These are phyloP conservation scores for Vultur gryphus DNA, from an alignment of 2,797 vertebrate genomes.

Conservation along the genomic window DNA sequence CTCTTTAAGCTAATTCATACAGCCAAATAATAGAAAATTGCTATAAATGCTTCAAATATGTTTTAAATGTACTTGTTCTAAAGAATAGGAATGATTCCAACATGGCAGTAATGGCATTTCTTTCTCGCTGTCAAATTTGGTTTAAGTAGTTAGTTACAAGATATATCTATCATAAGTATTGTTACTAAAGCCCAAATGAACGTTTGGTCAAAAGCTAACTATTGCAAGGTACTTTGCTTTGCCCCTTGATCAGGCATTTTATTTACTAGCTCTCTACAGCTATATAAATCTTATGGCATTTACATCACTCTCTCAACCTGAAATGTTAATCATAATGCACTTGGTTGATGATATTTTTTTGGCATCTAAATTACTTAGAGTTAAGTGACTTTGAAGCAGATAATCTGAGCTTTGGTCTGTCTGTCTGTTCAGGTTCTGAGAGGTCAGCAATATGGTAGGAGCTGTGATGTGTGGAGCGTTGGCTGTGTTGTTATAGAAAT, in stretches of 20 bases:
- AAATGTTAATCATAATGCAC: not conserved
- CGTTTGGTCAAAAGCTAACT: not conserved
- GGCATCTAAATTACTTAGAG: not conserved
- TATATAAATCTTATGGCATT: not conserved
- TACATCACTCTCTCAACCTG: not conserved
- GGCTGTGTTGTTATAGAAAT: constrained; percentile 91
- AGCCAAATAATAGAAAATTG: not conserved
- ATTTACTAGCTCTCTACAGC: not conserved
- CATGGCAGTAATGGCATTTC: not conserved
- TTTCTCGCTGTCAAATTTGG: not conserved
- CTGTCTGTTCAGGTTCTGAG: constrained; percentile 78
- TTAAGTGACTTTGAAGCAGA: not conserved
- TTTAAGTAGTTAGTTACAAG: not conserved
- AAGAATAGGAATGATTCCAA: not conserved
- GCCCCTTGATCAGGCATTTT: not conserved
- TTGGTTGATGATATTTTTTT: not conserved
- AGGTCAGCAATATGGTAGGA: constrained; percentile 89
- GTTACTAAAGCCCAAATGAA: not conserved
- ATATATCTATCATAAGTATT: not conserved
- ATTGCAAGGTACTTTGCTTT: not conserved
- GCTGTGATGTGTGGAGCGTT: constrained; percentile 92
- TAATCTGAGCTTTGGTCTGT: not conserved
- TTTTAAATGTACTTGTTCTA: not conserved
- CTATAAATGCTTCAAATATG: not conserved
- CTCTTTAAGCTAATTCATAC: not conserved